Evolutionary conservation across 2,888 invertebrate species (phyloP).

Genomic region (Melipona beecheii): DNA sequence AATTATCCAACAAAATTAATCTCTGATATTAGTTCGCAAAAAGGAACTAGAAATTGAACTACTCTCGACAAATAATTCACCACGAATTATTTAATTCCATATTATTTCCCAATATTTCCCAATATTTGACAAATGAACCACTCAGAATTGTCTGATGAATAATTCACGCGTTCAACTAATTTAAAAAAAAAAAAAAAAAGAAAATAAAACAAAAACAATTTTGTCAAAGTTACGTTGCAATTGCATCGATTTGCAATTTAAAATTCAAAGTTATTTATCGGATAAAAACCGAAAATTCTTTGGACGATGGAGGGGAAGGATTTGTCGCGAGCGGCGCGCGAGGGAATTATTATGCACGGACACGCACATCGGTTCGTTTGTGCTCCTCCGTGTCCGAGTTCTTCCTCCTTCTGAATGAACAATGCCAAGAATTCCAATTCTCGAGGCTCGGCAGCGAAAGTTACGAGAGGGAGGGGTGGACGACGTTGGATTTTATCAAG

Average conservation of each 20-base stretch:
- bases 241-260: no score
- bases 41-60: not conserved
- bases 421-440: conserved; percentile 39
- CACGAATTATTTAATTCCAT: no score
- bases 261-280: no score
- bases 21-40: not conserved
- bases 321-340: not conserved
- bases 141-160: no score
- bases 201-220: no score
- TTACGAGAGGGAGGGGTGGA: conserved; percentile 67
- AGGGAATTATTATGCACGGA: conserved; percentile 35
- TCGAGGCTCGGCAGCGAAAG: conserved; percentile 70
- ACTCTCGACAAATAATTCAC: no score
- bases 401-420: conserved; percentile 53
- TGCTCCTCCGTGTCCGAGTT: conserved; percentile 25
- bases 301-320: not conserved
- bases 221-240: no score
- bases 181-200: no score
- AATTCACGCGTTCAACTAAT: no score
- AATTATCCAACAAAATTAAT: not conserved
- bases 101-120: no score
- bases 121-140: no score
- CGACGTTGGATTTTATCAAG: conserved; percentile 75
- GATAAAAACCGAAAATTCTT: not conserved
- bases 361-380: conserved; percentile 25